Percentiles rank a stretch among this genome's conserved stretches.
phyloP scores from a whole-genome alignment of 1,140 invertebrate species.

The Orchesella cincta region DNA sequence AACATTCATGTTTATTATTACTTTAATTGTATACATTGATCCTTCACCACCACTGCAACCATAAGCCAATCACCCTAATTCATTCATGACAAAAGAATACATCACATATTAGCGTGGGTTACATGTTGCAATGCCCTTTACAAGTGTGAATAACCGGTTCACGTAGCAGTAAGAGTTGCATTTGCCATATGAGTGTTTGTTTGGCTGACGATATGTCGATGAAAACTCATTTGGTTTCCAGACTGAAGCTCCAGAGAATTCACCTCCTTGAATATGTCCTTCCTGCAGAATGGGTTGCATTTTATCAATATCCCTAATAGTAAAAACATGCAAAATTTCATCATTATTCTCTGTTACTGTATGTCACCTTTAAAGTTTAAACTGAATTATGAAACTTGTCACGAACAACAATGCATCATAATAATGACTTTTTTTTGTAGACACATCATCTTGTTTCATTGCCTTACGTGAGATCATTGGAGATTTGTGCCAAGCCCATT shows the following conservation, averaged over 20 bases:
- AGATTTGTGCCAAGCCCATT: conserved; percentile 21
- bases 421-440: background rate
- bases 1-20: too few species aligned
- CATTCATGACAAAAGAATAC: too few species aligned
- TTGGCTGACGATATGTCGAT: too few species aligned
- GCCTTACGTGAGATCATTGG: conserved; percentile 18
- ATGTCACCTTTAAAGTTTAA: background rate
- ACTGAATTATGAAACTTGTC: background rate
- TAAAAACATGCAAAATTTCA: background rate
- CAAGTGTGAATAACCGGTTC: too few species aligned
- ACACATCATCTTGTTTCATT: background rate
- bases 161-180: too few species aligned
- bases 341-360: background rate
- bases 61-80: too few species aligned
- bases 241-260: background rate
- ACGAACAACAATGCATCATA: background rate
- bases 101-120: too few species aligned
- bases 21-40: too few species aligned
- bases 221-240: background rate
- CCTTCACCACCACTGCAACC: too few species aligned
- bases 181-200: too few species aligned
- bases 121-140: too few species aligned
- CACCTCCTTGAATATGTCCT: background rate
- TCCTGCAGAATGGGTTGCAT: background rate
- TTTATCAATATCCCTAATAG: background rate